phyloP scores from a whole-genome alignment of 2,113 vertebrate genomes.

The Embiotoca jacksoni region DNA sequence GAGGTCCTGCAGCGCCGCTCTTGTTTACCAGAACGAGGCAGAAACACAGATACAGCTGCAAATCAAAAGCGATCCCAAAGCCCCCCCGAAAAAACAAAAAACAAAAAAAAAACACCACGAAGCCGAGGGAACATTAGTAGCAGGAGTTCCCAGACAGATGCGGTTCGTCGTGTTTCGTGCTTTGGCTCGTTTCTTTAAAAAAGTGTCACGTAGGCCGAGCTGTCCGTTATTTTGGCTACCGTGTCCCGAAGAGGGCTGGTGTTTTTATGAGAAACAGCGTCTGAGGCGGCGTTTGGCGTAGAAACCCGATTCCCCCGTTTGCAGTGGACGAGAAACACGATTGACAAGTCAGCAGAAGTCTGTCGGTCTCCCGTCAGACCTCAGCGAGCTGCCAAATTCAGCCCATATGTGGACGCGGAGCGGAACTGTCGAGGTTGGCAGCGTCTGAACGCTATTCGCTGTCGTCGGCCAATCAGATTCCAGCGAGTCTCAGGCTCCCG shows the following conservation, averaged over 20 bases:
- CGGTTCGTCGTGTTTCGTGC: constrained; percentile 23
- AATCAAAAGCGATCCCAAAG: no score
- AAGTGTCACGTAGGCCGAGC: constrained; percentile 12
- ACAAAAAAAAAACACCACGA: background rate
- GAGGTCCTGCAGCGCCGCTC: constrained; percentile 39
- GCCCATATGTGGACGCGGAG: constrained; percentile 26
- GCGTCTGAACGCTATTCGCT: background rate
- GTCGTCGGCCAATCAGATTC: no score
- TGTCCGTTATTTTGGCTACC: constrained; percentile 27
- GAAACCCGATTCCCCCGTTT: constrained; percentile 10
- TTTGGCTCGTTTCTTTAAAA: constrained; percentile 30
- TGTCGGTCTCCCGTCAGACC: background rate
- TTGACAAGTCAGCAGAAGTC: constrained; percentile 10
- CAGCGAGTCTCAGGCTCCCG: no score
- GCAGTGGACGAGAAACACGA: background rate
- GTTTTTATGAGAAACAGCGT: constrained; percentile 32
- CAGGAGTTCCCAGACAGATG: constrained; percentile 12
- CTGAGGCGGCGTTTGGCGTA: constrained; percentile 3
- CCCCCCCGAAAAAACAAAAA: no score
- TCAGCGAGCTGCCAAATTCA: constrained; percentile 1
- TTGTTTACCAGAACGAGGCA: background rate
- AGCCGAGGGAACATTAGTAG: constrained; percentile 21
- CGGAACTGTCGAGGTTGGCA: constrained; percentile 15
- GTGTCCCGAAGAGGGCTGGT: background rate
- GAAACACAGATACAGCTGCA: constrained; percentile 23